Evolutionary conservation across 2,888 invertebrate genomes (phyloP), one percentile per base, ranked within the genome.

Genomic region (Callyntrura guangdongensis): DNA sequence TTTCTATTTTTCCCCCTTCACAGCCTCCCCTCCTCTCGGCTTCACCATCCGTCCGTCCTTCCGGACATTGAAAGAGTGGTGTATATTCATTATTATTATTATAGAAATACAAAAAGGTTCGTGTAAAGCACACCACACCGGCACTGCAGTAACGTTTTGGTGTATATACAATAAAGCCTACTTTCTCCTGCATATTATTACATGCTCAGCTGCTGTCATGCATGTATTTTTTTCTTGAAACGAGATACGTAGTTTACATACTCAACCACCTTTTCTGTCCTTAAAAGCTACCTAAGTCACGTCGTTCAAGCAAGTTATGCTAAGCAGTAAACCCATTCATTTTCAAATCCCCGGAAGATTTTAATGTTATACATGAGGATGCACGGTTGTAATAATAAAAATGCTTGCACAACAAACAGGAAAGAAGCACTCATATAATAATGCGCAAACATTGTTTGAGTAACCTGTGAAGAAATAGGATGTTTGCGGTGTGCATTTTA

Each of bases 261-360:
- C 74, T 61, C 59, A 17, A n/a, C 53, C 69, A 47, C 79, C 56
- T 83, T 67, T 67, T 25, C 49, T 45, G 0, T 2, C 14, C n/a
- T n/a, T 36, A 86, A 79, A 67, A 49, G 87, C 81, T 69, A 17
- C 81, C 25, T 69, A 87, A 6, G 36, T 36, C 36, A 4, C 2
- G 87, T 87, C 81, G 81, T 61, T 56, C 25, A 59, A 25, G 45
- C 11, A 77, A 61, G 49, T 56, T 17, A 82, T 74, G 74, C 83
- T 83, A 59, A 69, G 17, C 88, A 83, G 2, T 89, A 59, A 83
- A 53, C 88, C 84, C 89, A 89, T 89, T 89, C 77, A 77, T 64
- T 89, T 84, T 59, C 84, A 89, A 89, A 84, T 77, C 89, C 53
- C 79, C 89, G 79, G 84, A 89, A 84, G 84, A 89, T 84, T 84